Evolutionary conservation across 2,797 vertebrate genomes (phyloP).

Genomic region (Neostethus bicornis): DNA sequence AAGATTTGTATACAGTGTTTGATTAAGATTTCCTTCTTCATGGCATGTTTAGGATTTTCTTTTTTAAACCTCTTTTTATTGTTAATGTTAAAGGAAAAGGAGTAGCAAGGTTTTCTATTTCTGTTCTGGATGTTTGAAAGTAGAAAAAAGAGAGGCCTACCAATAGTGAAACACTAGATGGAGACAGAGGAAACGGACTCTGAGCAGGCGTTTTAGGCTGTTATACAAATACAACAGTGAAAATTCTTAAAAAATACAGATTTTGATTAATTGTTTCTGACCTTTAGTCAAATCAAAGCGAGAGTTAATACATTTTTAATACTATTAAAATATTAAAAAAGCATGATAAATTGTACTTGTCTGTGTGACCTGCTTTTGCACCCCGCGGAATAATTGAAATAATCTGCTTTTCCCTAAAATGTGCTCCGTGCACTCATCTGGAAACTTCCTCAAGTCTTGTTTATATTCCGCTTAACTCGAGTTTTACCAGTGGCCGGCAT

Average conservation of each 20-base stretch:
- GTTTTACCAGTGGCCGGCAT: constrained; percentile 52
- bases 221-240: constrained; percentile 7
- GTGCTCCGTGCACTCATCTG: constrained; percentile 55
- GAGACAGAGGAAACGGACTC: constrained; percentile 73
- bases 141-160: constrained; percentile 19
- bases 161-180: constrained; percentile 74
- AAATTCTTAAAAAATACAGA: constrained; percentile 2
- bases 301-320: background rate
- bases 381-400: constrained; percentile 52
- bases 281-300: accelerated
- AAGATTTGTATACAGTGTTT: constrained; percentile 32
- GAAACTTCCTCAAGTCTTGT: constrained; percentile 59
- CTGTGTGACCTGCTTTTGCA: constrained; percentile 20
- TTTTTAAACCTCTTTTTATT: constrained; percentile 42
- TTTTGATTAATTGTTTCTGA: background rate
- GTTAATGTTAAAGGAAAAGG: constrained; percentile 46
- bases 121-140: constrained; percentile 28
- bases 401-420: constrained; percentile 61
- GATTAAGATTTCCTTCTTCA: constrained; percentile 56
- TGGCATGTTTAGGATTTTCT: constrained; percentile 18
- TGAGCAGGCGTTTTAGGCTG: constrained; percentile 18
- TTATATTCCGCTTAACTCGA: constrained; percentile 54
- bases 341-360: constrained; percentile 22
- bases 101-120: constrained; percentile 44
- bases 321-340: constrained; percentile 20